Evolutionary conservation across 2,888 invertebrate species (phyloP), one percentile per base, ranked within the genome.

Genomic region (Agrotis puta): DNA sequence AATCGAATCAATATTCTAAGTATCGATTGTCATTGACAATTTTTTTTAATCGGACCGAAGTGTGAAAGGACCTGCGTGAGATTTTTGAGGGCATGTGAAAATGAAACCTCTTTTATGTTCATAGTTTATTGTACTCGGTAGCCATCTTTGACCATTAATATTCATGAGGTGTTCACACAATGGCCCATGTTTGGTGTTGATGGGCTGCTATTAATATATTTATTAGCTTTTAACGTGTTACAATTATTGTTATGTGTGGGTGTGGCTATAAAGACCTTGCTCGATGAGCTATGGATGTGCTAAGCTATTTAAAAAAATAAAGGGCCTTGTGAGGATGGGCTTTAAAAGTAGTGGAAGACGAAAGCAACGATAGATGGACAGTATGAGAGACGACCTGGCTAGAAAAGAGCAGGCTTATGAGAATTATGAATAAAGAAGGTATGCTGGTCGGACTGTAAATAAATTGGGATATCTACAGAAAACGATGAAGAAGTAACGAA

Each of bases 1-100:
- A 84, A n/a, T 84, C 74, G 64, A 79, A 83, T 80, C 80, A 57
- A 79, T 81, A 80, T 70, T 85, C 70, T 78, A 77, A 81, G 63
- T 84, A 69, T 82, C 84, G 69, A 85, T 84, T 85, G 54, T 51
- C 50, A 47, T 57, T 27, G 5, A 5, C 18, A 63, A n/a, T 82
- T 76, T 85, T 78, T 77, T 39, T 39, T 13, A 18, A 70, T 71
- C 66, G 72, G 72, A 77, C 72, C 51, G 58, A 58, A 81, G 84
- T 72, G 75, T 80, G 84, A 83, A 76, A 74, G 74, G 77, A 78
- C 13, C 9, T 69, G 71, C 71, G 66, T 72, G 78, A 51, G 73
- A 67, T 71, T 78, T 77, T 79, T 72, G 72, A 64, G 53, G 54
- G 74, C 64, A 64, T 79, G 74, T 68, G 79, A 79, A 82, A 79